Base-by-base conservation (phyloP, 2,797 vertebrate species). In the Pipistrellus pygmaeus region DNA sequence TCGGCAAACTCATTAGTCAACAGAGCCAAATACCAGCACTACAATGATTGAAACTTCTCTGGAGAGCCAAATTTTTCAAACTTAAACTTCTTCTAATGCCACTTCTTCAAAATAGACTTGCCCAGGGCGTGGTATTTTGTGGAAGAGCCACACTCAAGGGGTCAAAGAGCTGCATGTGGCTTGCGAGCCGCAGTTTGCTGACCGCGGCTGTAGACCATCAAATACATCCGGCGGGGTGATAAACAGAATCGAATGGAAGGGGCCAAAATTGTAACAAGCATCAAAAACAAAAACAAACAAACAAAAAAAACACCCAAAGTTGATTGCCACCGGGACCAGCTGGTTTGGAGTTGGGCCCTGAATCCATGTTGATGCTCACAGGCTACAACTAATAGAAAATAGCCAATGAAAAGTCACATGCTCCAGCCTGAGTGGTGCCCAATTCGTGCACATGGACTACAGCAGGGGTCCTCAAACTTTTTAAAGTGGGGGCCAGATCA, bases 391-490 rank as follows among this genome's bases (percentile, higher is more conserved):
- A 71, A 68, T 1, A 60, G 46, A 62, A 60, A 71, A 53, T 11
- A 25, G 13, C 35, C 81, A n/a, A 78, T 35, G n/a, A 25, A 13
- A 73, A 89, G 15, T 9, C 44, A 9, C 6, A 1, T 20, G 44
- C 46, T 62, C 35, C 0, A 0, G 6, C 71, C 41, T 60, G 9
- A 60, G 10, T 55, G 76, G 55, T 41, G 62, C 30, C 0, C 21
- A 23, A 38, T 30, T 68, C 18, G 17, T 6, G 17, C 13, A 20
- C n/a, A 48, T 0, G 1, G 35, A 41, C 30, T 68, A 18, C 1
- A 46, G 85, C n/a, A n/a, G n/a, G n/a, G n/a, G n/a, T n/a, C n/a
- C n/a, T n/a, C n/a, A n/a, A n/a, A n/a, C n/a, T n/a, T n/a, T n/a
- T n/a, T n/a, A n/a, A n/a, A n/a, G n/a, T n/a, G n/a, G n/a, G n/a